These are phyloP conservation scores for Trichoplusia ni DNA, from an alignment of 1,140 invertebrate species.

Conservation along the genomic window DNA sequence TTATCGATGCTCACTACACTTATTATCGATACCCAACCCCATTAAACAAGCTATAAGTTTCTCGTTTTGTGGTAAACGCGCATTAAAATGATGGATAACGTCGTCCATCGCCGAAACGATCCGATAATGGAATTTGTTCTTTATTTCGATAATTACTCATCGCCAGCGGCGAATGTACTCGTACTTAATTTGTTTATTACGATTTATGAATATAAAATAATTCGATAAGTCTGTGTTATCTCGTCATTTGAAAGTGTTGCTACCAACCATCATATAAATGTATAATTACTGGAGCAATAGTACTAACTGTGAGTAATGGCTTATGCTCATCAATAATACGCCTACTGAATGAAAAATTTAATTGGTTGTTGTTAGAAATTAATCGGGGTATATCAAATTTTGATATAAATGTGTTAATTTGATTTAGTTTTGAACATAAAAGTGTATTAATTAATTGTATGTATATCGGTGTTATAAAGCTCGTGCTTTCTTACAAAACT, in stretches of 20 bases:
- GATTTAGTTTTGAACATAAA: no score
- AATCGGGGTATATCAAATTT: no score
- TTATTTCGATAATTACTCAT: constrained; percentile 53
- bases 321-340: not conserved
- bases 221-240: constrained; percentile 42
- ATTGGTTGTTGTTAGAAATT: constrained; percentile 7
- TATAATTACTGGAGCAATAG: constrained; percentile 6
- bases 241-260: constrained; percentile 39
- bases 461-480: not conserved
- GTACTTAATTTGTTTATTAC: constrained; percentile 46
- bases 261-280: constrained; percentile 2
- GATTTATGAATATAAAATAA: constrained; percentile 45
- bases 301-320: constrained; percentile 15
- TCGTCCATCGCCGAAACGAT: constrained; percentile 46
- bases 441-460: no score
- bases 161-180: constrained; percentile 22
- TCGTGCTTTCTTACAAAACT: not conserved
- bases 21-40: constrained; percentile 53
- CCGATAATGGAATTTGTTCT: constrained; percentile 58
- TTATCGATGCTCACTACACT: constrained; percentile 59
- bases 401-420: no score
- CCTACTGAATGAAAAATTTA: not conserved
- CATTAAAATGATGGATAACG: constrained; percentile 67
- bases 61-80: constrained; percentile 65
- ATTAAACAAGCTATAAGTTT: constrained; percentile 61